phyloP scores from a whole-genome alignment of 2,888 invertebrate genomes.

The Ophion costatus region DNA sequence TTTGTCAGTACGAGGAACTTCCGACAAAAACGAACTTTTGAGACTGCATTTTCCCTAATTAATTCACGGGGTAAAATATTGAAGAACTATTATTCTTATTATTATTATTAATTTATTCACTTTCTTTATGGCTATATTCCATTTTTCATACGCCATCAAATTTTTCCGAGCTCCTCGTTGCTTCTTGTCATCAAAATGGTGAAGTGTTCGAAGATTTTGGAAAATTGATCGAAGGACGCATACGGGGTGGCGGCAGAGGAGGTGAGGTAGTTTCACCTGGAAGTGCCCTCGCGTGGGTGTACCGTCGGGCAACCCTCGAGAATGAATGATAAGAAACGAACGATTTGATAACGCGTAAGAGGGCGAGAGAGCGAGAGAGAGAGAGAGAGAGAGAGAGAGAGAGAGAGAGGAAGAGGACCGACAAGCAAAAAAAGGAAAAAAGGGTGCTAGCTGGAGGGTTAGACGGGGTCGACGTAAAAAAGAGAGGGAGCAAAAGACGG shows the following conservation, averaged over 20 bases:
- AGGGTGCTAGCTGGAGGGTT: constrained; percentile 77
- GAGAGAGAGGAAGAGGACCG: constrained; percentile 56
- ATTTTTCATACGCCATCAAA: too few species aligned
- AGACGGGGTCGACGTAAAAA: constrained; percentile 64
- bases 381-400: constrained; percentile 66
- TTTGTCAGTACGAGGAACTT: background rate
- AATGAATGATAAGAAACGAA: constrained; percentile 47
- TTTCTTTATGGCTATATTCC: background rate
- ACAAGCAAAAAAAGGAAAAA: background rate
- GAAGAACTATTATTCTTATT: background rate
- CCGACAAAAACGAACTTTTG: background rate
- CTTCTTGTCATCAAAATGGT: background rate
- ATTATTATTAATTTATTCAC: background rate
- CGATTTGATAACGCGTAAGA: constrained; percentile 47
- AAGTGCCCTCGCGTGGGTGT: constrained; percentile 6
- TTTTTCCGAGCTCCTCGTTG: too few species aligned
- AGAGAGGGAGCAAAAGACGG: constrained; percentile 57
- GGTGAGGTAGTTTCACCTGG: background rate
- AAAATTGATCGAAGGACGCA: background rate
- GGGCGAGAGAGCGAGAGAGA: constrained; percentile 46
- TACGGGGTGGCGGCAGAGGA: background rate
- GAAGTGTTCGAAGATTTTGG: background rate
- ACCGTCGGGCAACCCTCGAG: constrained; percentile 20
- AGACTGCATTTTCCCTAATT: background rate
- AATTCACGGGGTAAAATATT: background rate